These are phyloP conservation scores for Marronus borbonicus DNA, from an alignment of 2,888 invertebrate genomes.

Conservation along the genomic window DNA sequence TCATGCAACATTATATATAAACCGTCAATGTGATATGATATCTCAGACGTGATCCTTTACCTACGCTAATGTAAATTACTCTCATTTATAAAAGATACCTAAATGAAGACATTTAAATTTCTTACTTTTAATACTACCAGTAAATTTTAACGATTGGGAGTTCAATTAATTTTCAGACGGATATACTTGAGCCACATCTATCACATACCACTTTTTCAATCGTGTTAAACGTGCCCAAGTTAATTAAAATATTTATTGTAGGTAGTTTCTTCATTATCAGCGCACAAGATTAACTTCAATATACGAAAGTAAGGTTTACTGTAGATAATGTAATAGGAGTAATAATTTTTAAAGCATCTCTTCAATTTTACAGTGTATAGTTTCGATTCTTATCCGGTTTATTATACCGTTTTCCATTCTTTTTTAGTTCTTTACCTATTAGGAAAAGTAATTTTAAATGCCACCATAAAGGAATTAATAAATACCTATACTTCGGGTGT, in stretches of 20 bases:
- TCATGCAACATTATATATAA: neutral
- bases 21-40: slow-evolving; percentile 6
- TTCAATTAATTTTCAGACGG: slow-evolving; percentile 22
- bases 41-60: neutral
- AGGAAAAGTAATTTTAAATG: slow-evolving; percentile 5
- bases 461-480: slow-evolving; percentile 3
- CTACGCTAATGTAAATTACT: slow-evolving; percentile 4
- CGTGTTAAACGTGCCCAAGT: slow-evolving; percentile 18
- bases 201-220: neutral
- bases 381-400: slow-evolving; percentile 7
- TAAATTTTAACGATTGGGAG: slow-evolving; percentile 2
- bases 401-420: neutral
- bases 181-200: slow-evolving; percentile 12
- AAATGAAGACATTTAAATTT: slow-evolving; percentile 31
- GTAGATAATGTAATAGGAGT: slow-evolving; percentile 20
- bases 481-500: neutral
- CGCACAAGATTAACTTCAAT: slow-evolving; percentile 3
- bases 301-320: slow-evolving; percentile 16
- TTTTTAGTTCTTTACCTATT: slow-evolving; percentile 4
- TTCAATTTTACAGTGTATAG: slow-evolving; percentile 11
- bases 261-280: slow-evolving; percentile 23
- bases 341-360: slow-evolving; percentile 22
- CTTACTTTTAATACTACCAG: slow-evolving; percentile 12
- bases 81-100: slow-evolving; percentile 27
- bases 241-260: slow-evolving; percentile 36